These are phyloP conservation scores for Sturnus vulgaris DNA, from an alignment of 2,113 vertebrate genomes.

Conservation along the genomic window DNA sequence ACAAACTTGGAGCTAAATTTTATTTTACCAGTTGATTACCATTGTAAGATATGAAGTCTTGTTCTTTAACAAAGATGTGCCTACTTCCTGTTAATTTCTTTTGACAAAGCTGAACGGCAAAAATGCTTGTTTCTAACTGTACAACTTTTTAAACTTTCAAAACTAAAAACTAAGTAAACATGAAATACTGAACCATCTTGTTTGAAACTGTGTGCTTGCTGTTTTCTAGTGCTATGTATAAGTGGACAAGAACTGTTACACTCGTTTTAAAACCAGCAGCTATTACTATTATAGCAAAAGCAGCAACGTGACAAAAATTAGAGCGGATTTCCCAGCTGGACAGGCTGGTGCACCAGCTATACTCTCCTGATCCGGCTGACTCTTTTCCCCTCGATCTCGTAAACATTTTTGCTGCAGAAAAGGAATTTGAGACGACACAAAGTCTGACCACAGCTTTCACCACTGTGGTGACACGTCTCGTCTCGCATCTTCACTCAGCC, in stretches of 20 bases:
- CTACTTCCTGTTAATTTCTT: slow-evolving; percentile 53
- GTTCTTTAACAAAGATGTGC: slow-evolving; percentile 58
- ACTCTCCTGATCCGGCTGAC: accelerated
- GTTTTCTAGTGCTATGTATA: background rate
- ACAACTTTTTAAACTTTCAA: slow-evolving; percentile 48
- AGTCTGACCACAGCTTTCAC: accelerated
- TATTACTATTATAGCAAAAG: accelerated
- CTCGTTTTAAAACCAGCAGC: background rate
- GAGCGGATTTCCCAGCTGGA: too few species aligned
- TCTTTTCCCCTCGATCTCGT: accelerated
- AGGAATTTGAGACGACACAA: accelerated
- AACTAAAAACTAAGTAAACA: slow-evolving; percentile 49
- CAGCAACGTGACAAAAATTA: accelerated
- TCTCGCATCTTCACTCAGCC: accelerated
- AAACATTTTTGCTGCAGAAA: too few species aligned
- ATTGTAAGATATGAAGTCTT: slow-evolving; percentile 46
- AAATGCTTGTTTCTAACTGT: slow-evolving; percentile 45
- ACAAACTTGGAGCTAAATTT: slow-evolving; percentile 42
- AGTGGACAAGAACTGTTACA: background rate
- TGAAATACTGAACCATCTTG: background rate
- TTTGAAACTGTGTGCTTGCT: background rate
- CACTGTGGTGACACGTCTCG: accelerated
- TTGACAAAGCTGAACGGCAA: slow-evolving; percentile 48
- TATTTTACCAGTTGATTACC: slow-evolving; percentile 46
- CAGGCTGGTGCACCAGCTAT: background rate